Evolutionary conservation across 1,140 invertebrate species (phyloP), one percentile per base, ranked within the genome.

Genomic region (Carcinoscorpius rotundicauda): DNA sequence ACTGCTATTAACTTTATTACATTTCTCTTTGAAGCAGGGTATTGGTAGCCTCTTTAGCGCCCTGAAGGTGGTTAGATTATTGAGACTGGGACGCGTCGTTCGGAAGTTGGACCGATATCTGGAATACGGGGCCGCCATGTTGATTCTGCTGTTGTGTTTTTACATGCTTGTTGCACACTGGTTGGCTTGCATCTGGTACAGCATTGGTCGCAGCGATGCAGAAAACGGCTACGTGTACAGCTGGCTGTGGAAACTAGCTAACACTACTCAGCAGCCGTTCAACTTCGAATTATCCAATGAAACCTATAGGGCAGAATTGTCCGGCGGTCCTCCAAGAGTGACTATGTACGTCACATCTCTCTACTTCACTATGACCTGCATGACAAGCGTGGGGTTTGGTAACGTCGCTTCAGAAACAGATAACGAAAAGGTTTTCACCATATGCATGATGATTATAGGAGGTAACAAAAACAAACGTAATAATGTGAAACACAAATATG

Each of bases 381-480:
- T 99, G 95, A 98, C 97, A 61, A 97, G 93, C 73, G 96, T 99
- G 69, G 97, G 97, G 66, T 99, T 99, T 80, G 97, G 97, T 65
- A 99, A 99, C 81, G 95, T 99, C 64, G 93, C 96, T 64, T 93
- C 96, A 70, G 96, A 97, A 81, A 98, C 97, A 68, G 93, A 98
- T 82, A 95, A 97, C 79, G 97, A 99, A 82, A 97, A 98, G 82
- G 93, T 98, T 75, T 98, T 98, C 79, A 97, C 94, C 75, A 97
- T 97, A 78, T 97, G 93, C 81, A 98, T 99, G 96, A 99, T 98
- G 96, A 97, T 98, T 71, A 94, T 98, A 78, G 96, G 95, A 84
- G 93, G 93, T 97, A 84, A 84, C 81, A 9, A 50, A 29, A 29
- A 29, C 29, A 29, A 29, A 29, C 29, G 29, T 29, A 29, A 29